Evolutionary conservation across 2,888 invertebrate species (phyloP), one percentile per base, ranked within the genome.

Genomic region (Ochlodes sylvanus): DNA sequence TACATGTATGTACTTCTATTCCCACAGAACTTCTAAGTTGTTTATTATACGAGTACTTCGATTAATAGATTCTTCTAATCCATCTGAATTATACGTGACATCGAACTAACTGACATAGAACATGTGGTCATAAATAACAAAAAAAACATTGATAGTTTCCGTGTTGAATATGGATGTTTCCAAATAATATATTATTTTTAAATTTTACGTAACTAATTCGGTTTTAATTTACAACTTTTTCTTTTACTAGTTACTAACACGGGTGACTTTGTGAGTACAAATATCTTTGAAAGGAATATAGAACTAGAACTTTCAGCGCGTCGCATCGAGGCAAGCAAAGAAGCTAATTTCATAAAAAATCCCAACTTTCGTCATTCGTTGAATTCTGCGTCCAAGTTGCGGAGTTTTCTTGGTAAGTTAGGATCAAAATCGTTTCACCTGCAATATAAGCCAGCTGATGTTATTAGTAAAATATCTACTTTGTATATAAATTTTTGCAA

Each of bases 291-390:
- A 42, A 10, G 10, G 15, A 58, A 61, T 61, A 44, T 32, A 42
- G 44, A 55, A 44, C n/a, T 61, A 27, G 47, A 67, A 62, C 15
- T 67, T 62, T 67, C 34, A 47, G 54, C 19, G 19, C 54, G 38
- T 56, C 38, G 50, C 21, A 38, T 57, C 50, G 61, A 21, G 12
- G 67, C 61, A 61, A 67, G 60, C 61, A 62, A 58, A 58, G 41
- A 58, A 66, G 66, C 54, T 60, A 60, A 66, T 66, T 66, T 56
- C 47, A 68, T 68, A 68, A 68, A 68, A 68, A 62, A 62, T 34
- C 42, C 15, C 56, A 68, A 68, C 62, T 68, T 68, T 68, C 62
- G 68, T 68, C 62, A 68, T 62, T 68, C 62, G 56, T 62, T 57
- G 68, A 68, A 62, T 68, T 62, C 68, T 15, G 27, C 56, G 61